Base-by-base conservation (phyloP, 2,888 invertebrate species). In the Villa cingulata region DNA sequence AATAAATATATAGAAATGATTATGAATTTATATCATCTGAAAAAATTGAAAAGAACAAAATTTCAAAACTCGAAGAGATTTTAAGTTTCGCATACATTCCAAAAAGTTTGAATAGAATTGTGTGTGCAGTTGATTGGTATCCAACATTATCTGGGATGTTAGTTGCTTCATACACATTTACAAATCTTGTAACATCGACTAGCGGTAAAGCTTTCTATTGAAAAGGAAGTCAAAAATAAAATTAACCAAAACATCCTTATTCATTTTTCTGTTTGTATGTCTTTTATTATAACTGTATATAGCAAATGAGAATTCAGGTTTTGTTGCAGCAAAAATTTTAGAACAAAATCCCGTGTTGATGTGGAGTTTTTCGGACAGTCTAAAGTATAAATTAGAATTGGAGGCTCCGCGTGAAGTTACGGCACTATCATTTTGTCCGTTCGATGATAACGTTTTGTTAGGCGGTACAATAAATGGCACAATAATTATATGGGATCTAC, bases 391-490 rank as follows among this genome's bases (percentile, higher is more conserved):
- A 66, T 64, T 86, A 38, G 75, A 78, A 55, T 72, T 86, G 45
- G 77, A 83, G 60, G 71, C 80, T 4, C 75, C 79, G 0, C 71
- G 81, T 37, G 81, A 83, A 66, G 76, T 84, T 0, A 76, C 76
- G 32, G 64, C 71, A 1, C 62, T 86, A 12, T 74, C 80, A 1
- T 81, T 82, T 62, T 84, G 83, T 58, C 82, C 83, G 1, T 76
- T 75, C 51, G 71, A 85, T 58, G 77, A 77, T 51, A 81, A 82
- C 59, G 61, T 84, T 42, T 61, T 86, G 23, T 59, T 86, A 39
- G 86, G 85, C 7, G 86, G 86, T 6, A 78, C 78, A 48, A 68
- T 71, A 3, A 86, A 82, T 61, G 86, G 86, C 2, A 78, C 83
- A 72, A 65, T 86, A 10, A 69, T 79, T 17, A 57, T 84, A 39